Conservation (phyloP, 2,888 invertebrate genomes). For the Chloroclysta siterata region DNA sequence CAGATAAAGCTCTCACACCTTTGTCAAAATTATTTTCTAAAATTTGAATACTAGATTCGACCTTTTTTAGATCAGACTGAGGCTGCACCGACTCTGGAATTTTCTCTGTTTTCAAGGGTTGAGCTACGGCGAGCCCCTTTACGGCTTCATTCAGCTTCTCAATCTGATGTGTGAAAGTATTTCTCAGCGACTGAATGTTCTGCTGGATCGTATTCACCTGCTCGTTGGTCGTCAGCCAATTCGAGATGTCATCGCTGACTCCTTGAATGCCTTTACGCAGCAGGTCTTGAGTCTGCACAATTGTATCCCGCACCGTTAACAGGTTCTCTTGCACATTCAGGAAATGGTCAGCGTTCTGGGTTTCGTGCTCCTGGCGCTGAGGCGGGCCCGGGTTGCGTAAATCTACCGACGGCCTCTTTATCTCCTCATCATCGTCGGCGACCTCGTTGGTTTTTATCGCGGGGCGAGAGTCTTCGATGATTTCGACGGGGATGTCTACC, state of each 20-base stretch:
- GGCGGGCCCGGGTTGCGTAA: slow-evolving; percentile 70
- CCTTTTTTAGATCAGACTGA: slow-evolving; percentile 48
- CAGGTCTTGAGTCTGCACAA: slow-evolving; percentile 56
- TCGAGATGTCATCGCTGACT: slow-evolving; percentile 61
- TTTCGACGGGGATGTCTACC: slow-evolving; percentile 64
- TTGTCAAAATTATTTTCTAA: slow-evolving; percentile 63
- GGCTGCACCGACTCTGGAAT: slow-evolving; percentile 31
- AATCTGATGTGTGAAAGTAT: slow-evolving; percentile 61
- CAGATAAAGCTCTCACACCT: slow-evolving; percentile 60
- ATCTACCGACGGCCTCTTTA: slow-evolving; percentile 63
- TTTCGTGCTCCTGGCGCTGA: slow-evolving; percentile 75
- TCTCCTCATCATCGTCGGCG: slow-evolving; percentile 47
- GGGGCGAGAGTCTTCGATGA: slow-evolving; percentile 56
- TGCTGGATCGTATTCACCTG: slow-evolving; percentile 58
- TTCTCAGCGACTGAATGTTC: slow-evolving; percentile 60
- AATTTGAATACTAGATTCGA: slow-evolving; percentile 52
- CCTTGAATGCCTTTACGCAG: slow-evolving; percentile 58
- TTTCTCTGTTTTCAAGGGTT: slow-evolving; percentile 35
- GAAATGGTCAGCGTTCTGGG: slow-evolving; percentile 68
- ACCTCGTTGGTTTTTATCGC: slow-evolving; percentile 47
- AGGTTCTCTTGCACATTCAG: slow-evolving; percentile 55
- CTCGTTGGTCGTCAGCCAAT: slow-evolving; percentile 57
- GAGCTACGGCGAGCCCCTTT: slow-evolving; percentile 53
- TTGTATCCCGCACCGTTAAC: slow-evolving; percentile 57
- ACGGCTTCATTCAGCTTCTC: slow-evolving; percentile 63